phyloP scores from a whole-genome alignment of 1,140 invertebrate genomes.

The Ceratitis capitata region DNA sequence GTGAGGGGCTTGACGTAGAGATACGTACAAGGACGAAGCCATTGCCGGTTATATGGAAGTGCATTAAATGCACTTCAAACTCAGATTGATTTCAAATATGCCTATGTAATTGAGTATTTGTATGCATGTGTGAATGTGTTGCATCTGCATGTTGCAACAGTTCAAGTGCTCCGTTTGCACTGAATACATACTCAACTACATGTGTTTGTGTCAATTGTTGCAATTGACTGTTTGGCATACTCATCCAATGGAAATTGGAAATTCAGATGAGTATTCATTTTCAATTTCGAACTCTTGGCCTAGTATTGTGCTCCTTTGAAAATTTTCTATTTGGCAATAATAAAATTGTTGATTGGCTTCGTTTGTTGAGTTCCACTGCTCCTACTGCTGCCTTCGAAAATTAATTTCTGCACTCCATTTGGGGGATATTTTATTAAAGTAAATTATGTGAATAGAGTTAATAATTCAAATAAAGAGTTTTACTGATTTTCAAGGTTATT shows the following conservation, averaged over 20 bases:
- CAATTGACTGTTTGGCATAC: background rate
- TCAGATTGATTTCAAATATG: conserved; percentile 23
- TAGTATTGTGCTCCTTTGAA: background rate
- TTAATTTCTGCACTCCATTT: background rate
- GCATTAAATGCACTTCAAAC: conserved; percentile 22
- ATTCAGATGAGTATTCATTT: background rate
- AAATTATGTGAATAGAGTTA: background rate
- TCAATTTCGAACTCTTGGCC: background rate
- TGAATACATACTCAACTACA: background rate
- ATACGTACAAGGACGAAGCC: background rate
- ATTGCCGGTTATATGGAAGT: background rate
- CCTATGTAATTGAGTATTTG: background rate
- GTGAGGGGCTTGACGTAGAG: background rate
- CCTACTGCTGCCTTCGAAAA: background rate
- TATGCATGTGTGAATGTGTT: background rate
- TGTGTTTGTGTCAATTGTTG: background rate
- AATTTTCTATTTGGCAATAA: background rate
- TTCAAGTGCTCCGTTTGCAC: background rate
- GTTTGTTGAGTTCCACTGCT: background rate
- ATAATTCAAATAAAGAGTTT: too few relatives aligned
- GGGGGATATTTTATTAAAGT: background rate
- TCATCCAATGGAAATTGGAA: background rate
- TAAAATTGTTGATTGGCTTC: conserved; percentile 12
- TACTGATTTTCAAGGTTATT: too few relatives aligned
- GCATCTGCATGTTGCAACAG: background rate